Evolutionary conservation across 1,140 invertebrate genomes (phyloP), one percentile per base, ranked within the genome.

Genomic region (Colletes latitarsis): DNA sequence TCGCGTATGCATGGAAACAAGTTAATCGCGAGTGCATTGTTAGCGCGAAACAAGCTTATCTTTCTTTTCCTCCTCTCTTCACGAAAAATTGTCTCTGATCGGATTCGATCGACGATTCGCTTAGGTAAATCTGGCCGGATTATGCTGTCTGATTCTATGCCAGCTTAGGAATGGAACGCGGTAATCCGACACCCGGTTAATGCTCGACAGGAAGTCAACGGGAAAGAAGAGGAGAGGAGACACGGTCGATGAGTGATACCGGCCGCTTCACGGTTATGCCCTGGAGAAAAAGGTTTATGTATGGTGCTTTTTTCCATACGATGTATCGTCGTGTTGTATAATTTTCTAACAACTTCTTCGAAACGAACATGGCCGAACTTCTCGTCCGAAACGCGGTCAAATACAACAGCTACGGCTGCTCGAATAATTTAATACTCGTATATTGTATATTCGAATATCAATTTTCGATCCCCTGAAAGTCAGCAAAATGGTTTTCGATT

Each of bases 101-200:
- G 69, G 60, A 79, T 79, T 64, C n/a, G 70, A 79, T 64, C 70
- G 68, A 14, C 77, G 21, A 66, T 52, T 79, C 69, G 70, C 19
- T 79, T 79, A 73, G 77, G 77, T 55, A 79, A 79, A 73, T 79
- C 70, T 52, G 60, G 4, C 41, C n/a, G 60, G 77, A 79, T 79
- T 79, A 79, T 73, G 49, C 77, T 79, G 77, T 73, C 77, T 73
- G 77, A 64, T 79, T 79, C 77, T 73, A 73, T 73, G 77, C 68
- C 77, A 30, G 77, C 77, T 79, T 82, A 74, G 83, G 76, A 85
- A 82, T 82, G 83, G 69, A 85, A 85, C 84, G 76, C 63, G 71
- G 83, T 86, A 86, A 86, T 79, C 83, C 84, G 80, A 86, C 75
- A 85, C 84, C 46, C 83, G 80, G 80, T 82, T 85, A 85, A 86